These are phyloP conservation scores for Pocillopora damicornis DNA, from an alignment of 64 coral and sea anemone species.

Conservation along the genomic window DNA sequence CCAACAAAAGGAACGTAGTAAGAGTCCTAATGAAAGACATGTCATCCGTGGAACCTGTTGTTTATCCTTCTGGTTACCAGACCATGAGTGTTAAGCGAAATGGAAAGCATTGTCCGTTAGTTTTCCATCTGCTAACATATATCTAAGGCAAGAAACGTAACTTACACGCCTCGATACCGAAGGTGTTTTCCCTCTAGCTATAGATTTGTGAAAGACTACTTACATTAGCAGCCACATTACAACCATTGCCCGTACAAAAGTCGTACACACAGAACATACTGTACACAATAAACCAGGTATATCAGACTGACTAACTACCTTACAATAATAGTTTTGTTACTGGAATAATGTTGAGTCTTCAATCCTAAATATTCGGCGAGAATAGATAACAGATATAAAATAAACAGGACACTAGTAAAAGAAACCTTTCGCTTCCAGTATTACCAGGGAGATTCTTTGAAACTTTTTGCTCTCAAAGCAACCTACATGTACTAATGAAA, in stretches of 20 bases:
- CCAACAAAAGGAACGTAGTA: not conserved
- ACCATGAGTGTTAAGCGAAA: not conserved
- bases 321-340: too few relatives aligned
- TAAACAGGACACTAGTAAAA: not conserved
- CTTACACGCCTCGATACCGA: too few relatives aligned
- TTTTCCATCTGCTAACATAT: too few relatives aligned
- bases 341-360: not conserved
- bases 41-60: not conserved
- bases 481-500: not conserved
- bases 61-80: not conserved
- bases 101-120: too few relatives aligned
- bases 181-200: not conserved
- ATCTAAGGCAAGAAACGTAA: too few relatives aligned
- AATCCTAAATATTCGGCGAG: not conserved
- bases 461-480: not conserved
- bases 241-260: too few relatives aligned
- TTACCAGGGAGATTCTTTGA: not conserved
- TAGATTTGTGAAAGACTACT: too few relatives aligned
- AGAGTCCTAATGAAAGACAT: not conserved
- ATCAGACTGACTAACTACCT: too few relatives aligned
- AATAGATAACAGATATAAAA: not conserved
- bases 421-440: not conserved
- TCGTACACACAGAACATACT: too few relatives aligned
- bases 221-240: too few relatives aligned
- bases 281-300: too few relatives aligned